Conservation (phyloP, 2,888 invertebrate species). For the Lasius platythorax region DNA sequence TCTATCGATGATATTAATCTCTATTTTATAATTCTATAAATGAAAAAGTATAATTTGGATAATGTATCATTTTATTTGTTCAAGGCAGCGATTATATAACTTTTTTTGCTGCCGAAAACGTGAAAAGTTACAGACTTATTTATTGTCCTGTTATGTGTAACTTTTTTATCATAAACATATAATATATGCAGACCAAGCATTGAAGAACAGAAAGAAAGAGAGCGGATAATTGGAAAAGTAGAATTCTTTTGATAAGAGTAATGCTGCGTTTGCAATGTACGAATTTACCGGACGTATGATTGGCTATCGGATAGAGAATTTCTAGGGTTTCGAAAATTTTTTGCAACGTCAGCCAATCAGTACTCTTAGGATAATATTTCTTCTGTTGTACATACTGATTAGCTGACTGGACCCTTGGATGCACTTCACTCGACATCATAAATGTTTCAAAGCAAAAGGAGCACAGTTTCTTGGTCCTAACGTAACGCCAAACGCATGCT, state of each 20-base stretch:
- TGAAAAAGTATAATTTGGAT: no score
- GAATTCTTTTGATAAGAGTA: not conserved
- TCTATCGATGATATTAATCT: no score
- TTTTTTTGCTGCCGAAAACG: not conserved
- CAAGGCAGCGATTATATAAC: not conserved
- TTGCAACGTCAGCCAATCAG: not conserved
- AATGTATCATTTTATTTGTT: no score
- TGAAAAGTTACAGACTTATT: not conserved
- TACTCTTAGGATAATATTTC: not conserved
- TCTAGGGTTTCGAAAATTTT: not conserved
- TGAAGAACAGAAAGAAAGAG: not conserved
- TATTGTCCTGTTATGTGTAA: not conserved
- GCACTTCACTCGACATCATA: not conserved
- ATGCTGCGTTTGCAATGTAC: not conserved
- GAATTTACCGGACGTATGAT: not conserved
- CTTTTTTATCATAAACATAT: no score
- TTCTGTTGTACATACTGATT: not conserved
- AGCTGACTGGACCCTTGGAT: not conserved
- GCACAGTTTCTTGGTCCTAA: not conserved
- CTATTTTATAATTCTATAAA: no score
- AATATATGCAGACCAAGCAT: not conserved
- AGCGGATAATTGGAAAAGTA: not conserved
- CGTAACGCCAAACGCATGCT: not conserved
- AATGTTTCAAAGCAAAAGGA: not conserved
- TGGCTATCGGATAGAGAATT: not conserved